Conservation (phyloP, 2,888 invertebrate species). For the Patella pellucida region DNA sequence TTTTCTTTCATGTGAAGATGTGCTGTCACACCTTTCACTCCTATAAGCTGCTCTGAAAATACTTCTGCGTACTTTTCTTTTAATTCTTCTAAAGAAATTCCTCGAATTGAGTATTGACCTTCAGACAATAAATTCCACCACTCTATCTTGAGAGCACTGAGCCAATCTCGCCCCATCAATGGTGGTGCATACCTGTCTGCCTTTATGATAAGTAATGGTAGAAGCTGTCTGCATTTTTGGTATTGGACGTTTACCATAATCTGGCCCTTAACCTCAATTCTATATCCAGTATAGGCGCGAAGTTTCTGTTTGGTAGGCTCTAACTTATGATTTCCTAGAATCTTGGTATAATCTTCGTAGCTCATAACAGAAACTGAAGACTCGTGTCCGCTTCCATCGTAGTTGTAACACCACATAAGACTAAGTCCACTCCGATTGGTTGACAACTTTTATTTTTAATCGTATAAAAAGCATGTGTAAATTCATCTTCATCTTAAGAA, state of each 20-base stretch:
- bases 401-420: too few species aligned
- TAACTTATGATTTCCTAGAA: neutral
- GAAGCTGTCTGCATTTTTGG: too few species aligned
- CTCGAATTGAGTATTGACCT: neutral
- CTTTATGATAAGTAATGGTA: too few species aligned
- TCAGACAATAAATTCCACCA: neutral
- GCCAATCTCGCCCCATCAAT: neutral
- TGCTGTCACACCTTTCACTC: neutral
- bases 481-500: neutral
- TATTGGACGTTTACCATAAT: neutral
- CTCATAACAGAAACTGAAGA: neutral
- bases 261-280: neutral
- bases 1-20: constrained; percentile 10
- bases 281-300: neutral
- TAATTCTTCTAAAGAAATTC: constrained; percentile 4
- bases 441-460: too few species aligned
- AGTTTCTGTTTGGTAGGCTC: neutral
- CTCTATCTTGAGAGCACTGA: neutral
- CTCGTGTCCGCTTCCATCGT: too few species aligned
- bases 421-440: too few species aligned
- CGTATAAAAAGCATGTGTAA: too few species aligned
- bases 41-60: neutral
- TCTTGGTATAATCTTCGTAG: neutral
- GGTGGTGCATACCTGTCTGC: neutral
- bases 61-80: neutral